Evolutionary conservation across 2,113 vertebrate genomes (phyloP), one percentile per base, ranked within the genome.

Genomic region (Heterochromis multidens): DNA sequence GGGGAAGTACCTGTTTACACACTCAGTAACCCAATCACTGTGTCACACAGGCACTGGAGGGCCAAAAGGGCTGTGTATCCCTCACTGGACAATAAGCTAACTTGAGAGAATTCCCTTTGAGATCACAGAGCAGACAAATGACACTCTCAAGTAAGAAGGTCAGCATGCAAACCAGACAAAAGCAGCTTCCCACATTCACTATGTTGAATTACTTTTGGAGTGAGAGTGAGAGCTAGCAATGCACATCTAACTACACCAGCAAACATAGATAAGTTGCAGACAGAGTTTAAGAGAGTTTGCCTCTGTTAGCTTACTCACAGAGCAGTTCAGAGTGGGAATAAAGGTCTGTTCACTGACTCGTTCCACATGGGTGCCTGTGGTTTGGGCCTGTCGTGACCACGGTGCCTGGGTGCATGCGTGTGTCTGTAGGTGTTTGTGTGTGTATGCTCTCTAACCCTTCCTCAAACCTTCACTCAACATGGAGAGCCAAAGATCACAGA

Each of bases 291-390:
- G 74, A 86, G 49, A n/a, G 74, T 91, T 82, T 78, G 49, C 84
- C 65, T 81, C 29, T 82, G 67, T 83, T 86, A 54, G 67, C 88
- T 90, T 62, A 85, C 58, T 93, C 87, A 90, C n/a, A 80, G 83
- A 92, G 90, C 19, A 77, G 74, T 82, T 92, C 87, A 91, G 87
- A 85, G 87, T 43, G 84, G 78, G 84, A 89, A 92, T 86, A 93
- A 93, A 89, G 85, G 86, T 72, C 88, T 93, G 89, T 94, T 94
- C 93, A 94, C 84, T 85, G 80, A 90, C 74, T 91, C 7, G 77
- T 91, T 92, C 85, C 86, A 91, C 86, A 86, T 92, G 92, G 88
- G 82, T 89, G 90, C 89, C 91, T 93, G 94, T 80, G 94, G 94
- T 94, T 88, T 90, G 72, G 88, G 91, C 80, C 83, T 56, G 91